These are phyloP conservation scores for Daktulosphaira vitifoliae DNA, from an alignment of 1,140 invertebrate genomes.

Conservation along the genomic window DNA sequence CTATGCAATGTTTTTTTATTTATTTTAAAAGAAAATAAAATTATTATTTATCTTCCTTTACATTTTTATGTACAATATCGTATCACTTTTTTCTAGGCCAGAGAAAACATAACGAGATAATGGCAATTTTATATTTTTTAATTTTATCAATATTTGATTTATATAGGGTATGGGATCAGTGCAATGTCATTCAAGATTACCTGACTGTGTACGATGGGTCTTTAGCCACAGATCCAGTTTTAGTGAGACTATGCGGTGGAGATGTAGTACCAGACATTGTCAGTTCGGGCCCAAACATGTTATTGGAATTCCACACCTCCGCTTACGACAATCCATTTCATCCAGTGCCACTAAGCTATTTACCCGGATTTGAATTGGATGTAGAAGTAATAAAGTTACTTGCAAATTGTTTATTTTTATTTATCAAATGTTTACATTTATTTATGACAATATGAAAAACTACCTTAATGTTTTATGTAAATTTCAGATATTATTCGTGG, in stretches of 20 bases:
- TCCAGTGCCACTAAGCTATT: slow-evolving; percentile 62
- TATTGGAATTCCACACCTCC: slow-evolving; percentile 72
- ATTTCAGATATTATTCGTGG: slow-evolving; percentile 59
- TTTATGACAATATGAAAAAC: not conserved
- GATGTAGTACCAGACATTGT: slow-evolving; percentile 71
- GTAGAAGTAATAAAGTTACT: slow-evolving; percentile 38
- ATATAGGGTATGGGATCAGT: slow-evolving; percentile 68
- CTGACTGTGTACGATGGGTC: slow-evolving; percentile 72
- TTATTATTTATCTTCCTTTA: too few relatives aligned
- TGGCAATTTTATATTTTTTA: too few relatives aligned
- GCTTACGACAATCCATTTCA: slow-evolving; percentile 73
- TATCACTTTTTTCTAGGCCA: too few relatives aligned
- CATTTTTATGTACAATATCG: too few relatives aligned
- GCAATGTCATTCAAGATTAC: slow-evolving; percentile 70
- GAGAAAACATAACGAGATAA: too few relatives aligned
- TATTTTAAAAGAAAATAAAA: too few relatives aligned
- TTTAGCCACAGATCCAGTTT: slow-evolving; percentile 58
- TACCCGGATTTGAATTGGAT: slow-evolving; percentile 66
- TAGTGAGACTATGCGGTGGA: slow-evolving; percentile 72
- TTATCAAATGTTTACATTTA: not conserved
- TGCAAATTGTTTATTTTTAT: not conserved
- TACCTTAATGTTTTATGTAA: slow-evolving; percentile 14
- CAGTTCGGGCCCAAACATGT: slow-evolving; percentile 64
- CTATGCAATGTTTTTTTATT: too few relatives aligned
- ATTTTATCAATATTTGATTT: too few relatives aligned